Percentiles rank a stretch among this genome's conserved stretches.
These are phyloP conservation scores for Rotaria socialis DNA, from an alignment of 2,888 invertebrate genomes.

Conservation along the genomic window DNA sequence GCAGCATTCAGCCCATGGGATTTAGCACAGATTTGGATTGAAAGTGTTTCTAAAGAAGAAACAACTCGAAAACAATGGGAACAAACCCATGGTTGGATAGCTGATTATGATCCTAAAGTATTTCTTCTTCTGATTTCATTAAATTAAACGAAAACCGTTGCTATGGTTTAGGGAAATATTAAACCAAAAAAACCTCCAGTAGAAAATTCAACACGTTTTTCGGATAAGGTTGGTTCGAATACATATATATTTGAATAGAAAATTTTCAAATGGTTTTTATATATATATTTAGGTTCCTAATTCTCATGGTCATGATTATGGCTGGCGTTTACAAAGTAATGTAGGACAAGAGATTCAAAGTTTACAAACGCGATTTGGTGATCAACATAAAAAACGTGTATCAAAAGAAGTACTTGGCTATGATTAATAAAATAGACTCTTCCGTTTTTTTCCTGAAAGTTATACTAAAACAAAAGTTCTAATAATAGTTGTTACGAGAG, in stretches of 20 bases:
- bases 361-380: not conserved
- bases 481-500: too few relatives aligned
- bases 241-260: too few relatives aligned
- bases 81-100: not conserved
- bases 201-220: conserved; percentile 29
- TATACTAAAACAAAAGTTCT: not conserved
- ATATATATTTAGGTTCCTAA: not conserved
- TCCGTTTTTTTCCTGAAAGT: not conserved
- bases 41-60: conserved; percentile 4
- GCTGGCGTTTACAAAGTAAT: conserved; percentile 22
- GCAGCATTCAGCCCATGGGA: not conserved
- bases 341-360: conserved; percentile 15
- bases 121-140: too few relatives aligned
- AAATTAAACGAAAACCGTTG: not conserved
- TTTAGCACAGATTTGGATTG: conserved; percentile 13
- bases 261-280: not conserved
- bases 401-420: conserved; percentile 12
- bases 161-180: not conserved
- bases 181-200: not conserved
- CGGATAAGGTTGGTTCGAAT: not conserved
- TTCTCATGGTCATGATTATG: conserved; percentile 30
- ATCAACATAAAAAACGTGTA: conserved; percentile 1
- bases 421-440: not conserved
- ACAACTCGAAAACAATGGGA: conserved; percentile 15
- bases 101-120: conserved; percentile 33